Evolutionary conservation across 2,888 invertebrate species (phyloP).

Genomic region (Acronicta aceris): DNA sequence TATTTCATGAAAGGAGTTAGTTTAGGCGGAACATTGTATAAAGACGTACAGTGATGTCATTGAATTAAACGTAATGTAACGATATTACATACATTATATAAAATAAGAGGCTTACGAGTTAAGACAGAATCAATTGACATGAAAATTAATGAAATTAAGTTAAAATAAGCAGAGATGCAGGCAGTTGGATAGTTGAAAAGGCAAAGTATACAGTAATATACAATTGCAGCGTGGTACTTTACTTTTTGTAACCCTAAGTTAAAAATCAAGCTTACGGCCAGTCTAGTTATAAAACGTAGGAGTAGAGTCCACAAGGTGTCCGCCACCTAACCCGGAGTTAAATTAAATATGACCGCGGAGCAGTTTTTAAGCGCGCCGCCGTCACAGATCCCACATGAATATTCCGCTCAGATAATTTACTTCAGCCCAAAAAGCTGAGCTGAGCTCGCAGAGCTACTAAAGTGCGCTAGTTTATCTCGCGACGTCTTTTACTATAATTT

Average conservation of each 20-base stretch:
- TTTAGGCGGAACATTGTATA: not conserved
- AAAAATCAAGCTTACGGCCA: too few relatives aligned
- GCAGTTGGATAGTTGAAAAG: too few relatives aligned
- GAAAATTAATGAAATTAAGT: too few relatives aligned
- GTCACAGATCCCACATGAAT: conserved; percentile 38
- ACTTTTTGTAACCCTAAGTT: not conserved
- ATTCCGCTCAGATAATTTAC: conserved; percentile 38
- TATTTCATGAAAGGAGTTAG: not conserved
- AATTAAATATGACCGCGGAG: conserved; percentile 15
- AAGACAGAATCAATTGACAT: too few relatives aligned
- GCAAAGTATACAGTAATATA: too few relatives aligned
- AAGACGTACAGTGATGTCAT: not conserved
- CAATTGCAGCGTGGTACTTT: too few relatives aligned
- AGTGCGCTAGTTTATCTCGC: conserved; percentile 8
- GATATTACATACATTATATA: not conserved
- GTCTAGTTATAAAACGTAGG: too few relatives aligned
- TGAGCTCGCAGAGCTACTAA: conserved; percentile 6
- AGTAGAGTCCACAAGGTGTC: not conserved
- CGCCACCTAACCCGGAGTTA: not conserved
- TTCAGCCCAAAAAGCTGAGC: conserved; percentile 19
- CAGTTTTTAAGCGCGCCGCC: conserved; percentile 26
- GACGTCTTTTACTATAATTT: conserved; percentile 10
- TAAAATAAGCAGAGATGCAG: too few relatives aligned
- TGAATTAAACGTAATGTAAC: not conserved
- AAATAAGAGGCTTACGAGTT: too few relatives aligned